Conservation (phyloP, 53 echinoderm and acorn worm species). For the Echinarachnius parma region DNA sequence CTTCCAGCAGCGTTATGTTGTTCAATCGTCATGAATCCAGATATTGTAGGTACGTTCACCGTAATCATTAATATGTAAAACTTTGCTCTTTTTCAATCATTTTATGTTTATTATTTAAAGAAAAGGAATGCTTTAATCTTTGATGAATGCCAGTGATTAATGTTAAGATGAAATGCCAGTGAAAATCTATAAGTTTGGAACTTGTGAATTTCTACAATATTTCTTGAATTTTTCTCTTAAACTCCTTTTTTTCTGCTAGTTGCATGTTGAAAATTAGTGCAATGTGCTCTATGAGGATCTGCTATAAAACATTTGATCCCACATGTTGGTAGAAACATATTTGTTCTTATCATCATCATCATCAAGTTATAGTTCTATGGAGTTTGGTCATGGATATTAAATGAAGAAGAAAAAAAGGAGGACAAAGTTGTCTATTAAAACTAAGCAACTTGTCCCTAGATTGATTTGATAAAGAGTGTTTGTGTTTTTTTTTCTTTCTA, state of each 20-base stretch:
- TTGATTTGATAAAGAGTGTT: background rate
- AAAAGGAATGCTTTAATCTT: background rate
- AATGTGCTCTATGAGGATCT: too few relatives aligned
- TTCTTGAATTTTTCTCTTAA: too few relatives aligned
- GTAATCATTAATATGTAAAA: background rate
- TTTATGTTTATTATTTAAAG: background rate
- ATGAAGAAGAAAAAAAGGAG: too few relatives aligned
- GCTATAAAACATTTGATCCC: too few relatives aligned
- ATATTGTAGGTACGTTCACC: constrained; percentile 22
- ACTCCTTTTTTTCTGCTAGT: too few relatives aligned
- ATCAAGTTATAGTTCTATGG: too few relatives aligned
- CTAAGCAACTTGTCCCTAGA: background rate
- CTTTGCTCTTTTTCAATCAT: too few relatives aligned
- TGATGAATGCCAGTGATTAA: background rate
- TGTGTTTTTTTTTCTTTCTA: too few relatives aligned
- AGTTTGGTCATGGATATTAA: too few relatives aligned
- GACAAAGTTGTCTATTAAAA: too few relatives aligned
- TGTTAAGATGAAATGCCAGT: background rate
- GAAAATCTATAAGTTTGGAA: background rate
- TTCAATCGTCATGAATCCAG: constrained; percentile 26
- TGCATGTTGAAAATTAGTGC: too few relatives aligned
- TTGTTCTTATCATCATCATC: too few relatives aligned
- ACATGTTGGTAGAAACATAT: background rate
- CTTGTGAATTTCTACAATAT: background rate
- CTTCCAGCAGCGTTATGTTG: constrained; percentile 14